Evolutionary conservation across 2,113 vertebrate species (phyloP), one percentile per base, ranked within the genome.

Genomic region (Tachysurus vachellii): DNA sequence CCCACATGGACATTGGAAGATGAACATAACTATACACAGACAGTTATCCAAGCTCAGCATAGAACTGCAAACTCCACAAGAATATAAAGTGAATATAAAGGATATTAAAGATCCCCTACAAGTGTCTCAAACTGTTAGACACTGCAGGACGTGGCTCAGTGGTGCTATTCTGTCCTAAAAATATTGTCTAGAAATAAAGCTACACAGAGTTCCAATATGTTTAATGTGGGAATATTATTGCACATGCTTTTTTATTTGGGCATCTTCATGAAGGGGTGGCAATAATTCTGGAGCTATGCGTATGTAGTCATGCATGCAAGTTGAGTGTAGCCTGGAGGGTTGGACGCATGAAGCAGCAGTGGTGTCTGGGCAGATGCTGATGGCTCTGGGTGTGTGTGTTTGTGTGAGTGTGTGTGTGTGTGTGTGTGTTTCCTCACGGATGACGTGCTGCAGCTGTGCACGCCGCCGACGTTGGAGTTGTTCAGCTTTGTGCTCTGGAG

Each of bases 401-500:
- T 80, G 82, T 62, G 75, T 76, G 44, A 70, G 83, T 87, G 83
- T 86, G 79, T 71, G 68, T 81, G 53, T 89, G 81, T 79, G 76
- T 86, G 88, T 88, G 84, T 85, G 79, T 77, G 66, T 80, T 64
- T 57, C 57, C 66, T 85, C 80, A 84, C 50, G 61, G 76, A 66
- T 79, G 89, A 86, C 28, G 61, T 80, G 28, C 75, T 86, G 85
- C 91, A 91, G 90, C 91, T 91, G 88, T 91, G 86, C 62, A 87
- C 85, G 36, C 75, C 42, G 71, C 90, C 86, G 82, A 90, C 68
- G 85, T 88, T 89, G 82, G 84, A 87, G 87, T 80, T 86, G 89
- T 66, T 64, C 71, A 68, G 84, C 86, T 86, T 86, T 89, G 90
- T 89, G 88, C 91, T 90, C 88, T 84, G 84, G 89, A 92, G 89